phyloP scores from a whole-genome alignment of 1,140 invertebrate genomes.

The Hyles euphorbiae region DNA sequence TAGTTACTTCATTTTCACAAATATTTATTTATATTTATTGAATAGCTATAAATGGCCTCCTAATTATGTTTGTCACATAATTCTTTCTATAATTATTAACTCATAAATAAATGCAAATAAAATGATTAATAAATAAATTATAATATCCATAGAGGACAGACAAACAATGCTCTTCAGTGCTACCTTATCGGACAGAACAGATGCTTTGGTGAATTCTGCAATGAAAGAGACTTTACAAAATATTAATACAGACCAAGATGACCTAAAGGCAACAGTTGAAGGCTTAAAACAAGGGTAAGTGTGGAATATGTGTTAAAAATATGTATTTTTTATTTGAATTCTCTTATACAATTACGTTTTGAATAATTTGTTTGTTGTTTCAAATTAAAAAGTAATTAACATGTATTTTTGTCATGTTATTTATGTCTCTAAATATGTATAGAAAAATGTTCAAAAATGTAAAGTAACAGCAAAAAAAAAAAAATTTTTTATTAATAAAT shows the following conservation, averaged over 20 bases:
- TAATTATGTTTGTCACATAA: too few species aligned
- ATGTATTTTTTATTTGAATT: not conserved
- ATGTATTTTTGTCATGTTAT: not conserved
- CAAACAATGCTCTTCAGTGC: slow-evolving; percentile 93
- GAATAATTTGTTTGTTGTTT: not conserved
- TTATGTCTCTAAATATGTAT: too few species aligned
- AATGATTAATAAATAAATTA: too few species aligned
- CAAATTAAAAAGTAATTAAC: not conserved
- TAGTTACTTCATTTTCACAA: too few species aligned
- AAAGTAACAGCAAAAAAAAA: too few species aligned
- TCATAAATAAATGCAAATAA: too few species aligned
- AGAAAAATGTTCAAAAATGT: too few species aligned
- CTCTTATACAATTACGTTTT: not conserved
- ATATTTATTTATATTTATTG: too few species aligned
- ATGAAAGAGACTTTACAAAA: slow-evolving; percentile 85
- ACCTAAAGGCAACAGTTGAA: slow-evolving; percentile 82
- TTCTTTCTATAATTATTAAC: too few species aligned
- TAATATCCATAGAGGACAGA: slow-evolving; percentile 70
- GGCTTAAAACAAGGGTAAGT: slow-evolving; percentile 81
- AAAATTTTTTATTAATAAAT: too few species aligned
- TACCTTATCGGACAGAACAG: slow-evolving; percentile 85
- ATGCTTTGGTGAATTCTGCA: slow-evolving; percentile 84
- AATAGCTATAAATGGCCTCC: too few species aligned
- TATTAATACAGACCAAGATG: slow-evolving; percentile 83
- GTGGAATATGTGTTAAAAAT: not conserved